These are phyloP conservation scores for Gopherus evgoodei DNA, from an alignment of 2,113 vertebrate genomes.

Conservation along the genomic window DNA sequence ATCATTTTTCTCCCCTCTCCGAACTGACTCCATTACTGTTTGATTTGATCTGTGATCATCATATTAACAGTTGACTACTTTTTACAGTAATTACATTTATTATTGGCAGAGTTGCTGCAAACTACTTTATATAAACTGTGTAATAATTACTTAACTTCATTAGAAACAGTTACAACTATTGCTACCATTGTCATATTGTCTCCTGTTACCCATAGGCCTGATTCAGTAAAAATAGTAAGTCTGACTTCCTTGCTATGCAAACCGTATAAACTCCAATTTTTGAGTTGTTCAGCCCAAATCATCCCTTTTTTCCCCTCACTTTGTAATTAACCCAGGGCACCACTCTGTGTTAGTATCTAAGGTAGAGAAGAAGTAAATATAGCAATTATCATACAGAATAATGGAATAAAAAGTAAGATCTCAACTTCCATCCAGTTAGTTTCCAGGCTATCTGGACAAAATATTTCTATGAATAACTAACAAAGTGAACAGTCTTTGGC, in stretches of 20 bases:
- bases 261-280: neutral
- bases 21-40: constrained; percentile 34
- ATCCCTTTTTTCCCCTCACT: neutral
- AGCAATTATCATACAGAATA: neutral
- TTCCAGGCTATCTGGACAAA: constrained; percentile 2
- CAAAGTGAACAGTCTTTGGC: neutral
- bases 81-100: constrained; percentile 1
- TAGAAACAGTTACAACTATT: constrained; percentile 46
- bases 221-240: constrained; percentile 8
- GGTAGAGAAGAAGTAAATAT: neutral
- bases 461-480: constrained; percentile 21
- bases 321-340: neutral
- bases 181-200: neutral
- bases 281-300: neutral
- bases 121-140: neutral
- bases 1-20: neutral
- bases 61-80: constrained; percentile 5
- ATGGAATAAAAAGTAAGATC: neutral
- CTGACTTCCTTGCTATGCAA: constrained; percentile 2
- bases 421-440: neutral
- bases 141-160: constrained; percentile 56
- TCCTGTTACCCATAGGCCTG: neutral
- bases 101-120: constrained; percentile 39
- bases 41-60: constrained; percentile 36
- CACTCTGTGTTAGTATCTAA: neutral